Percentiles rank a stretch among this genome's conserved stretches.
Conservation (phyloP, 2,797 vertebrate genomes). For the Sebastolobus alascanus region DNA sequence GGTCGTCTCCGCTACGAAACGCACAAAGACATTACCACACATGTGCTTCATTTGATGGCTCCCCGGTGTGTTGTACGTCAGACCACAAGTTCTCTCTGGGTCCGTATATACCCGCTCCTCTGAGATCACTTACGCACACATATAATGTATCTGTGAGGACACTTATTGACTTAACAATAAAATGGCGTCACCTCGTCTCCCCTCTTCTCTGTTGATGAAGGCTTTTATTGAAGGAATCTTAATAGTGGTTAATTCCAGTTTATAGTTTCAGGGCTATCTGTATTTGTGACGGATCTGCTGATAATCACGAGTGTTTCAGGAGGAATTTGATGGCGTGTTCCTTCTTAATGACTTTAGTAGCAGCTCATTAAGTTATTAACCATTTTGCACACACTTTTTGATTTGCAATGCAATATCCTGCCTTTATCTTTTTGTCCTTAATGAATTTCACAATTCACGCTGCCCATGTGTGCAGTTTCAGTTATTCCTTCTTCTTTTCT, state of each 20-base stretch:
- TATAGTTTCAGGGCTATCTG: conserved; percentile 40
- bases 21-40: conserved; percentile 47
- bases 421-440: background rate
- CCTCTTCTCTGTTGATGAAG: conserved; percentile 25
- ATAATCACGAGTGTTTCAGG: conserved; percentile 40
- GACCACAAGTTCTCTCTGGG: conserved; percentile 40
- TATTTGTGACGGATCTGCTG: conserved; percentile 38
- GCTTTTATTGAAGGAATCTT: conserved; percentile 62
- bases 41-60: conserved; percentile 54
- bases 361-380: conserved; percentile 38
- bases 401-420: conserved; percentile 32
- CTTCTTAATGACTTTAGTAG: conserved; percentile 40
- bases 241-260: conserved; percentile 59
- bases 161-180: conserved; percentile 70
- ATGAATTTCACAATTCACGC: conserved; percentile 26
- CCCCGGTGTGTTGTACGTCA: conserved; percentile 59
- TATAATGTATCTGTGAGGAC: conserved; percentile 41
- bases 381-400: conserved; percentile 34
- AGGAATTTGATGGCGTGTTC: conserved; percentile 30
- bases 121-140: conserved; percentile 31
- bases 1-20: conserved; percentile 16
- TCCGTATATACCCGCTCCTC: conserved; percentile 35
- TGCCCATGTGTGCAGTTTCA: background rate
- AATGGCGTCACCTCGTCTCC: conserved; percentile 57
- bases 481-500: background rate